Conservation (phyloP, 2,797 vertebrate genomes). For the Bradypodion pumilum region DNA sequence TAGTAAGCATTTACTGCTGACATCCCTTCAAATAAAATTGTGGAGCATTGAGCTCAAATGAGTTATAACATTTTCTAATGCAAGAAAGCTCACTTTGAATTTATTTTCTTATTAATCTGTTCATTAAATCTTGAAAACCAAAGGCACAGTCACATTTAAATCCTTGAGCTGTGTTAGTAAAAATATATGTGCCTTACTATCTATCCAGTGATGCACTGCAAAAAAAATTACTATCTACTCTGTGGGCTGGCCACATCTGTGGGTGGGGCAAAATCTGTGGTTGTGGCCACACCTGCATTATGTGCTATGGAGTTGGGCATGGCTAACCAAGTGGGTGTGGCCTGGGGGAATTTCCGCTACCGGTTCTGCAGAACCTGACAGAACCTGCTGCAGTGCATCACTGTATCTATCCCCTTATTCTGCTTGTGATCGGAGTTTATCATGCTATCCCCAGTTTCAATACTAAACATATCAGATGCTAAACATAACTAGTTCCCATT, state of each 20-base stretch:
- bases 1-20: constrained; percentile 22
- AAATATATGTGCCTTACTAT: background rate
- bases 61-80: background rate
- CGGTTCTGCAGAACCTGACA: too few species aligned
- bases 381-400: too few species aligned
- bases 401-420: background rate
- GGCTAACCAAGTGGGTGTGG: too few species aligned
- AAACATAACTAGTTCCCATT: background rate
- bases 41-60: background rate
- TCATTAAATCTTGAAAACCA: background rate
- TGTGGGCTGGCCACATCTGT: too few species aligned
- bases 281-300: too few species aligned
- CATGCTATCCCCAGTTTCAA: background rate
- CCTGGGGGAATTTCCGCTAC: too few species aligned
- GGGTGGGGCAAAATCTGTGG: too few species aligned
- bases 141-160: background rate
- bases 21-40: constrained; percentile 6
- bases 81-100: background rate
- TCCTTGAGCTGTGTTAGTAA: background rate
- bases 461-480: constrained; percentile 12
- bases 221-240: too few species aligned
- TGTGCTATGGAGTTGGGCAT: too few species aligned
- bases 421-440: background rate
- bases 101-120: background rate
- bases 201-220: too few species aligned